These are phyloP conservation scores for Sciaenops ocellatus DNA, from an alignment of 2,797 vertebrate genomes.

Conservation along the genomic window DNA sequence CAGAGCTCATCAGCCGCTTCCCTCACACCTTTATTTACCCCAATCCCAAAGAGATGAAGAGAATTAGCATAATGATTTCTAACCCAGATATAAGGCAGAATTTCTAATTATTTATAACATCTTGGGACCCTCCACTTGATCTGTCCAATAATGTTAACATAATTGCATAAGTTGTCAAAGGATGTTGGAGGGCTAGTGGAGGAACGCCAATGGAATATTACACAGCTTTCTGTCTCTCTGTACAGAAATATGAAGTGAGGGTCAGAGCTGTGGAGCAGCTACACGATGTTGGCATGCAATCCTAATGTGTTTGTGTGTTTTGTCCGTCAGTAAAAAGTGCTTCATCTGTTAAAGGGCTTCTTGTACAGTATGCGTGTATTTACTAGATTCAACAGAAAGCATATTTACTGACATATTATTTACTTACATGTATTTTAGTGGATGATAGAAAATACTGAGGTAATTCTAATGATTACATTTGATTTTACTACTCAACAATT, in stretches of 20 bases:
- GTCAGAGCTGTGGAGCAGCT: constrained; percentile 54
- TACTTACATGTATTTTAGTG: constrained; percentile 17
- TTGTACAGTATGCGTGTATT: background rate
- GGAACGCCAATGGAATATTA: constrained; percentile 75
- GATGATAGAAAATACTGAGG: constrained; percentile 10
- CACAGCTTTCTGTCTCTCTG: constrained; percentile 57
- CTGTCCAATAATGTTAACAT: constrained; percentile 90
- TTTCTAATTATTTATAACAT: constrained; percentile 90
- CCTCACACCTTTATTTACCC: constrained; percentile 89
- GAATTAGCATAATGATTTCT: constrained; percentile 89
- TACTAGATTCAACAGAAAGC: constrained; percentile 1
- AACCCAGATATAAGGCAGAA: constrained; percentile 88
- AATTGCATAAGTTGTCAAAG: constrained; percentile 87
- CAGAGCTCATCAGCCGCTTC: constrained; percentile 84
- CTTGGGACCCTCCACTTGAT: constrained; percentile 87
- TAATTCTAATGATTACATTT: constrained; percentile 46
- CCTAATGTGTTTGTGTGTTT: constrained; percentile 22
- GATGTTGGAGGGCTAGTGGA: constrained; percentile 77
- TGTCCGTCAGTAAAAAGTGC: background rate
- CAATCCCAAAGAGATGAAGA: constrained; percentile 83
- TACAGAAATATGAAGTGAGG: constrained; percentile 57
- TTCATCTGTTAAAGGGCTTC: background rate
- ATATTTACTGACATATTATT: background rate
- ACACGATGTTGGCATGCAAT: constrained; percentile 33
- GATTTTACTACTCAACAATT: constrained; percentile 19